Conservation (phyloP, 2,797 vertebrate genomes). For the Philypnodon macrostomus region DNA sequence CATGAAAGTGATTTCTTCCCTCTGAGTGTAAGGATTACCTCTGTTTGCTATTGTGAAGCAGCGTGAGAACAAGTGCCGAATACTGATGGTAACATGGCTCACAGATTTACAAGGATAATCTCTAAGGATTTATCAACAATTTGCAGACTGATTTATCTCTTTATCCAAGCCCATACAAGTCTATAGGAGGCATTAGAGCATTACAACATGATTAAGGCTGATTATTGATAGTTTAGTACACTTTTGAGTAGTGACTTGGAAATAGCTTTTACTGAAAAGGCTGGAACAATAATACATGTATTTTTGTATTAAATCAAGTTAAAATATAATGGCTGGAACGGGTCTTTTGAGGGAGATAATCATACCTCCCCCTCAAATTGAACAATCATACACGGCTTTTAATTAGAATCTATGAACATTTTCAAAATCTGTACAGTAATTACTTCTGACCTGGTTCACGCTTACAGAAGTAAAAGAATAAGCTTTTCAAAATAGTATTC, state of each 20-base stretch:
- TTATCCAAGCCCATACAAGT: conserved; percentile 42
- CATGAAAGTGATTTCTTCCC: conserved; percentile 43
- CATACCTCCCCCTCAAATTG: too few relatives aligned
- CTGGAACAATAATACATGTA: too few relatives aligned
- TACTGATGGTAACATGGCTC: conserved; percentile 42
- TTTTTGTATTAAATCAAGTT: too few relatives aligned
- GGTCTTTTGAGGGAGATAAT: too few relatives aligned
- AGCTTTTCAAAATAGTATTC: too few relatives aligned
- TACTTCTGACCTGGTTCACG: too few relatives aligned
- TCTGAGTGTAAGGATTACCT: conserved; percentile 47
- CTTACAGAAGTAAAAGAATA: too few relatives aligned
- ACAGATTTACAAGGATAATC: conserved; percentile 66
- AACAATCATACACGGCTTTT: too few relatives aligned
- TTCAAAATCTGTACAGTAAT: too few relatives aligned
- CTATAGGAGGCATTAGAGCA: conserved; percentile 25
- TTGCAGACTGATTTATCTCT: conserved; percentile 49
- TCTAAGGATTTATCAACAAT: conserved; percentile 55
- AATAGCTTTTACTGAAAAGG: too few relatives aligned
- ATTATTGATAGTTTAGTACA: conserved; percentile 25
- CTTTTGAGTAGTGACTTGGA: conserved; percentile 15
- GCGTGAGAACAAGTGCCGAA: conserved; percentile 32
- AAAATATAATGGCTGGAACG: too few relatives aligned
- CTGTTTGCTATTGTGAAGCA: conserved; percentile 46
- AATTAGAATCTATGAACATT: too few relatives aligned
- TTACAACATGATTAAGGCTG: conserved; percentile 20